phyloP scores from a whole-genome alignment of 2,797 vertebrate genomes.

The Botia kubotai region DNA sequence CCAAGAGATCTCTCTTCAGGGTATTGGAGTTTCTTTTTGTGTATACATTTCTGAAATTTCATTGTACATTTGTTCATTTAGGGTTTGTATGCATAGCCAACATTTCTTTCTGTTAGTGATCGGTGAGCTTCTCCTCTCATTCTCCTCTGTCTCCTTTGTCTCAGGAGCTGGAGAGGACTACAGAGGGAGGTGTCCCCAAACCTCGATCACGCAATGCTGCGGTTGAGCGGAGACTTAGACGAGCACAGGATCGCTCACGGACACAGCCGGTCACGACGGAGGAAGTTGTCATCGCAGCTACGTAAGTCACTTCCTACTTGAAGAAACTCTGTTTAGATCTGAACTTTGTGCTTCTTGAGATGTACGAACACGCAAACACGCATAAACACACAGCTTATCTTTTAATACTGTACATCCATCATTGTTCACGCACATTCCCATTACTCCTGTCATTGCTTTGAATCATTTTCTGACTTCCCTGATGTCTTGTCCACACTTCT shows the following conservation, averaged over 20 bases:
- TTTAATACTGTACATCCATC: not conserved
- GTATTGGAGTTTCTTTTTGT: conserved; percentile 69
- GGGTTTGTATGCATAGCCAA: not conserved
- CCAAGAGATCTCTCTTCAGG: conserved; percentile 96
- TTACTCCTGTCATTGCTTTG: not conserved
- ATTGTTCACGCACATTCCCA: not conserved
- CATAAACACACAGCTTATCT: not conserved
- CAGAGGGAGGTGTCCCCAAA: conserved; percentile 85
- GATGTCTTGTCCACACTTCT: not conserved
- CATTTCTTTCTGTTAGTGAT: not conserved
- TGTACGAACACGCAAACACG: not conserved
- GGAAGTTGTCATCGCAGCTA: conserved; percentile 90
- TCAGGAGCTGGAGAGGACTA: conserved; percentile 93
- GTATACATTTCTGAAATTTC: not conserved
- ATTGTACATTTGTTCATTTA: not conserved
- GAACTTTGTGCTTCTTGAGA: not conserved
- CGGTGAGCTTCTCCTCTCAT: not conserved
- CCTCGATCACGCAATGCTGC: conserved; percentile 86
- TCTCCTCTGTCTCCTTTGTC: not conserved
- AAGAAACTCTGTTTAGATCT: not conserved
- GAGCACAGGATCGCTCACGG: conserved; percentile 89
- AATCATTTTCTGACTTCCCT: not conserved
- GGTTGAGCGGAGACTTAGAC: conserved; percentile 87
- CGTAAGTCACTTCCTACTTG: conserved; percentile 75
- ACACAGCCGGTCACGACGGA: conserved; percentile 92